phyloP scores from a whole-genome alignment of 1,140 invertebrate genomes.

The Drosophila bocki region DNA sequence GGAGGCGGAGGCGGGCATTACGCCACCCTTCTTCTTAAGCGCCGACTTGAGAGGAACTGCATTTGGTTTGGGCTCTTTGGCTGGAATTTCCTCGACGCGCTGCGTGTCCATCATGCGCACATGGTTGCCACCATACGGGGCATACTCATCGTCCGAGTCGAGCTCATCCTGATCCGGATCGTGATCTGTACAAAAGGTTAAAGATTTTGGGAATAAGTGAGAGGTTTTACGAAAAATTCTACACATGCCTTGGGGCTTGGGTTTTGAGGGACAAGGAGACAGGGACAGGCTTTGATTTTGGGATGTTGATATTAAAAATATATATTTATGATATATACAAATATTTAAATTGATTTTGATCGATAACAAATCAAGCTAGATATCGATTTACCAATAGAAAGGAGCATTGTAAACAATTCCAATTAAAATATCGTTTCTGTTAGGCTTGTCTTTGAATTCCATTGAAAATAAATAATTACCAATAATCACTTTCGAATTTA shows the following conservation, averaged over 20 bases:
- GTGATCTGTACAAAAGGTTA: constrained; percentile 62
- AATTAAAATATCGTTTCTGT: background rate
- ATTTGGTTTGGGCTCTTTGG: constrained; percentile 94
- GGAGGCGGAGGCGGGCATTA: constrained; percentile 80
- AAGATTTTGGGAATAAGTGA: background rate
- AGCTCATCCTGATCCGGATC: constrained; percentile 86
- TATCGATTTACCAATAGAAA: background rate
- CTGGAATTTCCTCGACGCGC: constrained; percentile 94
- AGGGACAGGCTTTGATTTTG: constrained; percentile 1
- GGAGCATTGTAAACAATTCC: no score
- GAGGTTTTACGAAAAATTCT: accelerated
- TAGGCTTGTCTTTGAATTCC: no score
- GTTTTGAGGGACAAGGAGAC: background rate
- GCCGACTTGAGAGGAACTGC: constrained; percentile 96
- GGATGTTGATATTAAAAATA: background rate
- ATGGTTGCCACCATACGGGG: constrained; percentile 86
- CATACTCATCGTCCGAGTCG: constrained; percentile 86
- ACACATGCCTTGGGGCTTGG: background rate
- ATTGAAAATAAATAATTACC: background rate
- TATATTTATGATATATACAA: background rate
- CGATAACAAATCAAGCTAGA: background rate
- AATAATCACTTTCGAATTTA: no score
- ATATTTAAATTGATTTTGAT: background rate
- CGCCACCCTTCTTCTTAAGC: constrained; percentile 92
- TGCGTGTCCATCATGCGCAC: constrained; percentile 90